Percentiles rank a stretch among this genome's conserved stretches.
phyloP scores from a whole-genome alignment of 2,113 vertebrate species.

The Poecile atricapillus region DNA sequence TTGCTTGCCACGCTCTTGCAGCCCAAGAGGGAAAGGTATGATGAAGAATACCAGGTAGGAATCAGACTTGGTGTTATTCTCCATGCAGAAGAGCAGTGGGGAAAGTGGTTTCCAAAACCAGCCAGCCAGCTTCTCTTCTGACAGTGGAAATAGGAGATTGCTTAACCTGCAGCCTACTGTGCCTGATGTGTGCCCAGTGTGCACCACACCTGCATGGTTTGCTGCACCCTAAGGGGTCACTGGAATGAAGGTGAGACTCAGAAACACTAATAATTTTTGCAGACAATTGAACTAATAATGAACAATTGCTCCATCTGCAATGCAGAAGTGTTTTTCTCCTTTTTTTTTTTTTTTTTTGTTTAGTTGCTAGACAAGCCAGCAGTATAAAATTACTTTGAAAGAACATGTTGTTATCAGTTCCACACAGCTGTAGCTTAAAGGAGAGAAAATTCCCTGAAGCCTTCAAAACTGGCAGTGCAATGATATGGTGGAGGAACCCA shows the following conservation, averaged over 20 bases:
- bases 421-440: not conserved
- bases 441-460: not conserved
- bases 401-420: not conserved
- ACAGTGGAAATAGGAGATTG: not conserved
- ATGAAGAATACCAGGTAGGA: not conserved
- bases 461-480: not conserved
- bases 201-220: not conserved
- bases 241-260: not conserved
- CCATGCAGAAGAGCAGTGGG: not conserved
- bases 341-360: rapidly evolving
- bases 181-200: not conserved
- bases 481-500: not conserved
- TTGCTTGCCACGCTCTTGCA: not conserved
- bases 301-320: not conserved
- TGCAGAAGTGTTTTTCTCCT: not conserved
- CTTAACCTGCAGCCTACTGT: not conserved
- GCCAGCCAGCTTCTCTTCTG: not conserved
- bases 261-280: not conserved
- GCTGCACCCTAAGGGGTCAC: not conserved
- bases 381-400: not conserved
- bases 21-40: not conserved
- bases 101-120: not conserved
- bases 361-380: not conserved
- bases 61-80: not conserved
- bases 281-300: not conserved